phyloP scores from a whole-genome alignment of 2,113 vertebrate species.

The Dendropsophus ebraccatus region DNA sequence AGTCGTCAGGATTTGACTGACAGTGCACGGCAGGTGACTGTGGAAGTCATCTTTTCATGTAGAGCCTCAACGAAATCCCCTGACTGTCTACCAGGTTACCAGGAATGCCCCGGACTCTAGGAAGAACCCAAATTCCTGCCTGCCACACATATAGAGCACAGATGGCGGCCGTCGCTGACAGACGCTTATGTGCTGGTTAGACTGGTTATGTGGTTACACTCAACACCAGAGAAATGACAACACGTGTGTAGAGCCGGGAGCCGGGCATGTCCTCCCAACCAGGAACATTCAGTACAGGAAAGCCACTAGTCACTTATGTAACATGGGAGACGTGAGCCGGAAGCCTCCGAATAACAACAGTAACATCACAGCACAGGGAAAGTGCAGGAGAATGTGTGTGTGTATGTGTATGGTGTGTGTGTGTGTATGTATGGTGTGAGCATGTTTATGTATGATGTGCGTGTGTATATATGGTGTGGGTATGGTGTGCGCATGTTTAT shows the following conservation, averaged over 20 bases:
- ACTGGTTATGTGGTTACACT: conserved; percentile 30
- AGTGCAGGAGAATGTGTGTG: no score
- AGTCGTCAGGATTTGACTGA: no score
- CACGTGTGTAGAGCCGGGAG: background rate
- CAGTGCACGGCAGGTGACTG: no score
- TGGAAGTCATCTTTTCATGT: no score
- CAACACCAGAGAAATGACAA: background rate
- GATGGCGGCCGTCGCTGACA: background rate
- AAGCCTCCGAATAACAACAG: background rate
- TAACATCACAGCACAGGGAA: no score
- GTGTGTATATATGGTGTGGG: no score
- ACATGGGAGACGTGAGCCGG: background rate
- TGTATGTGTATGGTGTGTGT: no score
- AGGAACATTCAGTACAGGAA: conserved; percentile 15
- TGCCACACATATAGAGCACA: background rate
- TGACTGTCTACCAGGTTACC: background rate
- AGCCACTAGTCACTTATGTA: background rate
- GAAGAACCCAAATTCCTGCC: background rate
- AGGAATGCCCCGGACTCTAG: background rate
- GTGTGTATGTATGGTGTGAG: no score
- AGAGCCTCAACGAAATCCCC: background rate
- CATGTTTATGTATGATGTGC: no score
- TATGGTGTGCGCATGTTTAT: no score
- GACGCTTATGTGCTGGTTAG: background rate
- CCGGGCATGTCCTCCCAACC: background rate